Conservation (phyloP, 2,113 vertebrate species). For the Mastomys natalensis region DNA sequence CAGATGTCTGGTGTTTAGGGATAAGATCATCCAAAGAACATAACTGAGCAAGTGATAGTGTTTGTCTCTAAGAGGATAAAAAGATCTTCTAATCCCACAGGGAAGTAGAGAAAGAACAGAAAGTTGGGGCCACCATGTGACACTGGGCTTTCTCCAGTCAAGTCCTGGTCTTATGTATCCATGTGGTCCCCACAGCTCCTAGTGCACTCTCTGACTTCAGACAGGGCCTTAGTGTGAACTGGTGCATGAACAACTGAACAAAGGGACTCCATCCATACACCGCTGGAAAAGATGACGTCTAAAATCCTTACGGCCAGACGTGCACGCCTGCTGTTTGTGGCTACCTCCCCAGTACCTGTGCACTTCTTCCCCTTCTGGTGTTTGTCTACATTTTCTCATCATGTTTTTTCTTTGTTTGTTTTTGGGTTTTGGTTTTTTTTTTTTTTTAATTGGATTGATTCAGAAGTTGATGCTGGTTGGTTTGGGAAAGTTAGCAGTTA, state of each 20-base stretch:
- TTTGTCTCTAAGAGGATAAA: not conserved
- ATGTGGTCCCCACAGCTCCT: not conserved
- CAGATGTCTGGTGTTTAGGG: not conserved
- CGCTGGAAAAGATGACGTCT: not conserved
- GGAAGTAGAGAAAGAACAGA: not conserved
- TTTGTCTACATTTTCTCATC: not conserved
- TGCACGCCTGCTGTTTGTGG: not conserved
- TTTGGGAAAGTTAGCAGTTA: not conserved
- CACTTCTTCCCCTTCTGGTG: not conserved
- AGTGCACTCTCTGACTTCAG: not conserved
- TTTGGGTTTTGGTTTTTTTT: no score
- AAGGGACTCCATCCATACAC: not conserved
- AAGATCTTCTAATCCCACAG: not conserved
- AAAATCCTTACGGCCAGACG: not conserved
- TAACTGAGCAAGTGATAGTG: not conserved
- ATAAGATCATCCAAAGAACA: not conserved
- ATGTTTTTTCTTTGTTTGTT: not conserved
- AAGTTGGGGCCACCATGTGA: not conserved
- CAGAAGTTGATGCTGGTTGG: no score
- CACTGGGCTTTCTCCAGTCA: not conserved
- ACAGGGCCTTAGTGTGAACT: slow-evolving; percentile 2
- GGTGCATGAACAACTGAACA: not conserved
- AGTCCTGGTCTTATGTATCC: not conserved
- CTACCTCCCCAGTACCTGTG: not conserved
- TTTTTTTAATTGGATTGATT: not conserved